Base-by-base conservation (phyloP, 37 sponge, comb jelly and placozoan genomes). In the Cliona cf. orientalis region DNA sequence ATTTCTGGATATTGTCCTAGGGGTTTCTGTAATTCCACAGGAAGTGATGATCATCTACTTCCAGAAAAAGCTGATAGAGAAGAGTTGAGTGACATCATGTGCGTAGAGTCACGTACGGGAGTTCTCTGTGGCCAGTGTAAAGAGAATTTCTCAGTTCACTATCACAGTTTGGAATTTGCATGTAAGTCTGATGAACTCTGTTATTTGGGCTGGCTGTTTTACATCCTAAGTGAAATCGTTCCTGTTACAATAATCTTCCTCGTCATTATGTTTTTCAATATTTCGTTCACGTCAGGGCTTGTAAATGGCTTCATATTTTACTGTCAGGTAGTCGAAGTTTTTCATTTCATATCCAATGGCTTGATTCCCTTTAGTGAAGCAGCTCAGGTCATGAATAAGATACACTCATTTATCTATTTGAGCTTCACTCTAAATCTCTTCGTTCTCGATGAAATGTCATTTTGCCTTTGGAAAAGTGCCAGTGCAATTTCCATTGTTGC, bases 211-310 rank as follows among this genome's bases (percentile, higher is more conserved):
- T 78, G 78, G 70, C 31, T 78, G 7, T 60, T 86, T 1, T 86
- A 78, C 73, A 71, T 86, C 34, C 31, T 78, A 5, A 58, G 65
- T 42, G 86, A 86, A 46, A 28, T 86, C 17, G 29, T 86, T 0
- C 86, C 86, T 17, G 45, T 86, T 0, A 86, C 86, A 21, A 5
- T 78, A 6, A n/a, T 78, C 55, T 86, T 86, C 37, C 0, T 78
- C 17, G 41, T 86, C 28, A 71, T 86, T 1, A 42, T 86, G 17
- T 39, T 78, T 57, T 86, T 86, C 65, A 71, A 86, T 46, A 86
- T 86, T 34, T 25, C 42, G 12, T 78, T 86, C 73, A 86, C 86
- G 1, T 68, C 79, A 3, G 86, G 86, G 35, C 23, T 25, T 2
- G 34, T 71, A 1, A 78, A 78, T 46, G 60, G 76, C 17, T 86